Evolutionary conservation across 2,888 invertebrate species (phyloP).

Genomic region (Acanthacorydalis orientalis): DNA sequence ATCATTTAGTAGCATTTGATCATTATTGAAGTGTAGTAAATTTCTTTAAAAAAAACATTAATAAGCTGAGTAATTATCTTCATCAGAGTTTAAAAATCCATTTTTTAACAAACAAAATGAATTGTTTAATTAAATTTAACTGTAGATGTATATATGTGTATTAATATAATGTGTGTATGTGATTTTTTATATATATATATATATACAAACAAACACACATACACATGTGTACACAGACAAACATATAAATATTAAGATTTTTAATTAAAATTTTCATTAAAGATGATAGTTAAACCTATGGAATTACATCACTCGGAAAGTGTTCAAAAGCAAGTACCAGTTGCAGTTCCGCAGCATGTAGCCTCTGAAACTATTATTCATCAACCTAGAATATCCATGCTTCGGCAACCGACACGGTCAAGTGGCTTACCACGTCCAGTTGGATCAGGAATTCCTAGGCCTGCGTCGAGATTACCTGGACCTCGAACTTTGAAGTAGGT

Average conservation of each 20-base stretch:
- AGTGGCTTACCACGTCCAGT: conserved; percentile 21
- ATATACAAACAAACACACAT: no score
- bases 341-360: conserved; percentile 1
- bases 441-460: conserved; percentile 20
- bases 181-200: no score
- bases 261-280: not conserved
- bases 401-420: conserved; percentile 12
- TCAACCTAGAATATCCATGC: not conserved
- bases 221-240: not conserved
- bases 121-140: no score
- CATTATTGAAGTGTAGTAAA: not conserved
- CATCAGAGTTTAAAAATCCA: no score
- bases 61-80: no score
- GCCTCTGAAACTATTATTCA: not conserved
- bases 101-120: no score
- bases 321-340: conserved; percentile 10
- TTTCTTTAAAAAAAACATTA: no score
- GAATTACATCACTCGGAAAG: conserved; percentile 7
- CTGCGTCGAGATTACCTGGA: conserved; percentile 22
- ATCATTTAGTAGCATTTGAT: not conserved
- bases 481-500: conserved; percentile 12
- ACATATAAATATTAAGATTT: not conserved
- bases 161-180: not conserved
- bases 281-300: conserved; percentile 10
- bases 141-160: not conserved